Base-by-base conservation (phyloP, 1,140 invertebrate genomes). In the Monomorium pharaonis region DNA sequence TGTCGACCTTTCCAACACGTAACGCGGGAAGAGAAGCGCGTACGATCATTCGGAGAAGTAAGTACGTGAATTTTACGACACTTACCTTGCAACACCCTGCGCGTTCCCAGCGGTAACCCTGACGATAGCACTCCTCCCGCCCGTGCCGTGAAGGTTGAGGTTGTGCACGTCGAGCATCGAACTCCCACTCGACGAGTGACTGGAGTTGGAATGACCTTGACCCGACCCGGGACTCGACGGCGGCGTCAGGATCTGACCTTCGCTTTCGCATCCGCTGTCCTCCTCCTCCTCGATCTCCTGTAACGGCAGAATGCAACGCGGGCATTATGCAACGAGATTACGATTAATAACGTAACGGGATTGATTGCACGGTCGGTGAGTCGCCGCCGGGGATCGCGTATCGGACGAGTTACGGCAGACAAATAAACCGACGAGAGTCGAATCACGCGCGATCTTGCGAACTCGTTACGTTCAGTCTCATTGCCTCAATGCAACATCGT, bases 181-280 rank as follows among this genome's bases (percentile, higher is more conserved):
- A 92, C 94, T 95, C 86, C 94, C 94, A 89, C 94, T 95, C 89
- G 94, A 95, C 92, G 94, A 95, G 89, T 95, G 94, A 93, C 95
- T 96, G 86, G 95, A 95, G 93, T 96, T 96, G 93, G 95, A 96
- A 91, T 95, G 95, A 86, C 95, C 95, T 92, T 95, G 96, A 91
- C 96, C 96, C 65, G 97, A 97, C 93, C 97, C 97, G 10, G 97
- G 97, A 93, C 96, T 97, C 65, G 97, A 97, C 49, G 97, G 97
- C 87, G 97, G 97, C 84, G 97, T 97, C 78, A 97, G 94, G 74
- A 95, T 95, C 86, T 95, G 94, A 88, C 94, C 94, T 89, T 95
- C 94, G 86, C 94, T 94, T 85, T 95, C 94, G 89, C 94, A 94
- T 54, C 93, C 93, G 87, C 94, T 94, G 80, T 95, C 94, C 76